Base-by-base conservation (phyloP, 1,140 invertebrate species). In the Nilaparvata lugens region DNA sequence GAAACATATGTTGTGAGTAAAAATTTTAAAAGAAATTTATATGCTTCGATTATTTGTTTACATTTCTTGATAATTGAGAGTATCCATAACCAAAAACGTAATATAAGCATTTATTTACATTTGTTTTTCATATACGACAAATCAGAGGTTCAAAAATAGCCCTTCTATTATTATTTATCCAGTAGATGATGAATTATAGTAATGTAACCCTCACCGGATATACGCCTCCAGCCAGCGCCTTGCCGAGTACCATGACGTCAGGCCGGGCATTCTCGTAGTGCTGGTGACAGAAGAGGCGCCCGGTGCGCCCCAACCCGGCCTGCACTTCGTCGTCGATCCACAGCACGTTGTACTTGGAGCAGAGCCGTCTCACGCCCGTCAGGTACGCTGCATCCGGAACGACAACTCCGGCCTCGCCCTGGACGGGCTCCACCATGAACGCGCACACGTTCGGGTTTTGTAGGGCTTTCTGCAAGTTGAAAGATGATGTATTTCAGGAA, bases 341-440 rank as follows among this genome's bases (percentile, higher is more conserved):
- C 3, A 89, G 76, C 21, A 88, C 85, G 83, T 79, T 75, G 70
- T 87, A 69, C 64, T 83, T 81, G n/a, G 75, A 79, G 69, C 86
- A 88, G 3, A 88, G 66, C 31, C 83, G 78, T 19, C 85, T 70
- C 3, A 87, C 80, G 25, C 76, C 85, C 66, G 79, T 85, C 51
- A 99, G 75, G 70, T 99, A 99, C 0, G 95, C 95, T 2, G 83
- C 78, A 71, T 86, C 75, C 0, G 97, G 97, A 1, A 99, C 89
- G 0, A 95, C 83, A 1, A 97, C 93, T 0, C 97, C 97, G 25
- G 95, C 95, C 77, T 99, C 97, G 0, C 95, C 96, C 78, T 99
- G 97, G 65, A 99, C 97, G 0, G 97, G 97, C 71, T 99, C 97
- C 4, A 98, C 91, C 95, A 99, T 98, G 71, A 96, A 99, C 4